These are phyloP conservation scores for Sebastes steindachneri DNA, from an alignment of 2,797 vertebrate genomes.

Conservation along the genomic window DNA sequence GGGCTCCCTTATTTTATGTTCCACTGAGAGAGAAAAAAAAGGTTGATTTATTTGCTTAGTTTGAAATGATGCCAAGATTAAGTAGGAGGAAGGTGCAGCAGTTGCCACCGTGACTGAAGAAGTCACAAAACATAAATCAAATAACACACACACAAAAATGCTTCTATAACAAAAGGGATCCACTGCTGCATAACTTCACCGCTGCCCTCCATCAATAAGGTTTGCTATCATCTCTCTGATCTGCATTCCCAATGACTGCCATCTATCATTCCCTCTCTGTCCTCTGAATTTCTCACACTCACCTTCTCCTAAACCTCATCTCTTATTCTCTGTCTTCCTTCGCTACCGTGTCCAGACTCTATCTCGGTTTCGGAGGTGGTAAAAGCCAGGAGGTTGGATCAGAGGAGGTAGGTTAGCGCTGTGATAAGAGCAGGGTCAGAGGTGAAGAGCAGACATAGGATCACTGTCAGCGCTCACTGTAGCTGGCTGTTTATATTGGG, in stretches of 20 bases:
- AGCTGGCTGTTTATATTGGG: slow-evolving; percentile 25
- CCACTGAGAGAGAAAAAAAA: neutral
- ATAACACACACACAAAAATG: neutral
- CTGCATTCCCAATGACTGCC: slow-evolving; percentile 24
- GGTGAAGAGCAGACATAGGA: slow-evolving; percentile 38
- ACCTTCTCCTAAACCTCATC: neutral
- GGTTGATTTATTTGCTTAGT: neutral
- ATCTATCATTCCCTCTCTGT: slow-evolving; percentile 34
- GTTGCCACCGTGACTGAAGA: neutral
- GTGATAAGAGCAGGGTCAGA: slow-evolving; percentile 49
- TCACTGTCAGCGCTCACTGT: slow-evolving; percentile 33
- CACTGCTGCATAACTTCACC: neutral
- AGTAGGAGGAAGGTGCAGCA: neutral
- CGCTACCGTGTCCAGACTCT: neutral
- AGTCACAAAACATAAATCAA: neutral
- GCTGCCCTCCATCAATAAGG: slow-evolving; percentile 14
- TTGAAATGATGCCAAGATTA: neutral
- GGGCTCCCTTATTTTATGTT: neutral
- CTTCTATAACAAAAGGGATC: neutral
- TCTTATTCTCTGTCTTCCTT: slow-evolving; percentile 12
- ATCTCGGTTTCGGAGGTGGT: neutral
- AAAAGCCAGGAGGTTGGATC: slow-evolving; percentile 6
- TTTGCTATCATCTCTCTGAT: slow-evolving; percentile 29
- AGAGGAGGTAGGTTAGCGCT: neutral
- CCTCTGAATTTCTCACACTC: neutral